Evolutionary conservation across 2,113 vertebrate species (phyloP).

Genomic region (Mungos mungo): DNA sequence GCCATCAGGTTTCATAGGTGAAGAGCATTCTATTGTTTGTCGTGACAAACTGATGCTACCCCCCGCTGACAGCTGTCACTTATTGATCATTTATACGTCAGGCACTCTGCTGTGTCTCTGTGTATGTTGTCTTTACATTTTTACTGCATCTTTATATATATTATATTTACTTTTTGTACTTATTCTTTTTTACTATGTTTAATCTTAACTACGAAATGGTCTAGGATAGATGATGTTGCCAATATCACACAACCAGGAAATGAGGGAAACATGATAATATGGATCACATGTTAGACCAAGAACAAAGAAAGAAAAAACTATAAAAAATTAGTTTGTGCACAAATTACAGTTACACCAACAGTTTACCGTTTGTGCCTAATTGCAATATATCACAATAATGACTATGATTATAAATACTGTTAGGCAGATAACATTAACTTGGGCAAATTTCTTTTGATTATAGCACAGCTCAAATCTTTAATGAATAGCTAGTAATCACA

Average conservation of each 20-base stretch:
- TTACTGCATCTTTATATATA: constrained; percentile 59
- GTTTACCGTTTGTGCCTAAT: constrained; percentile 72
- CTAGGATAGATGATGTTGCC: constrained; percentile 40
- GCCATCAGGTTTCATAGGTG: background rate
- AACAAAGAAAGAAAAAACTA: constrained; percentile 58
- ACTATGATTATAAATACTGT: constrained; percentile 73
- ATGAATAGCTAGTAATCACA: constrained; percentile 62
- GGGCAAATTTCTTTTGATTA: constrained; percentile 72
- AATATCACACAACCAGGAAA: constrained; percentile 40
- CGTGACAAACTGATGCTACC: constrained; percentile 12
- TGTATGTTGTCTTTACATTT: constrained; percentile 64
- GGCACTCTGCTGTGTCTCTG: constrained; percentile 28
- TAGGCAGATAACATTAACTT: constrained; percentile 69
- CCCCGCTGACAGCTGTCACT: constrained; percentile 63
- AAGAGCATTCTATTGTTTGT: constrained; percentile 2
- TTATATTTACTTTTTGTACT: constrained; percentile 60
- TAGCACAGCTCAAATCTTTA: constrained; percentile 44
- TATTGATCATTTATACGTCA: constrained; percentile 61
- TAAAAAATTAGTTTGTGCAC: constrained; percentile 37
- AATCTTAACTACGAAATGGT: constrained; percentile 49
- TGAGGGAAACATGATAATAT: constrained; percentile 45
- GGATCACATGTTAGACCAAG: constrained; percentile 56
- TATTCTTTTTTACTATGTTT: constrained; percentile 63
- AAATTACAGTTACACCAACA: constrained; percentile 68
- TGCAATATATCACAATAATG: constrained; percentile 69